Evolutionary conservation across 2,113 vertebrate genomes (phyloP).

Genomic region (Burhinus bistriatus): DNA sequence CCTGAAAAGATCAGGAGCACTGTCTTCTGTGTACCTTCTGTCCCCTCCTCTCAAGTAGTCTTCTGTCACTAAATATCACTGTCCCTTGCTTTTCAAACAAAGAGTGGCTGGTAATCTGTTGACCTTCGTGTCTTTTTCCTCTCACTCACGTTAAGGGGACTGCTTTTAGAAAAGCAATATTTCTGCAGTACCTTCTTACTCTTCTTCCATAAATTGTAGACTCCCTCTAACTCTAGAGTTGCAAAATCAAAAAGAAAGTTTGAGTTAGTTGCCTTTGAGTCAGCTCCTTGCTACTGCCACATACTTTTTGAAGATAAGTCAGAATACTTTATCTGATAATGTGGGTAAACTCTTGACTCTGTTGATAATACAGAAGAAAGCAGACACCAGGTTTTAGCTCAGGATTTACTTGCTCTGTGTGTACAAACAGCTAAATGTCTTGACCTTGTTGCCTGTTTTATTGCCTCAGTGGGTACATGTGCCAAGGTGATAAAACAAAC

Average conservation of each 20-base stretch:
- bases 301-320: not conserved
- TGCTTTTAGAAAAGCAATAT: not conserved
- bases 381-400: not conserved
- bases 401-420: conserved; percentile 24
- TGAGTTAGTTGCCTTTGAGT: not conserved
- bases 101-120: not conserved
- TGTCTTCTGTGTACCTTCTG: not conserved
- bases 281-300: not conserved
- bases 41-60: not conserved
- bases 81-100: not conserved
- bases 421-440: conserved; percentile 10
- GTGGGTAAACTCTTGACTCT: not conserved
- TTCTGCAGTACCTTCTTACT: not conserved
- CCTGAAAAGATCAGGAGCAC: not conserved
- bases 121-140: not conserved
- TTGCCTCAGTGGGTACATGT: conserved; percentile 2
- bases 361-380: not conserved
- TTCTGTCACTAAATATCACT: not conserved
- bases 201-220: not conserved
- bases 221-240: not conserved
- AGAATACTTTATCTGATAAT: not conserved
- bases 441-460: conserved; percentile 21
- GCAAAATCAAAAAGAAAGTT: not conserved
- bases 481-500: conserved; percentile 54
- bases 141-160: not conserved